phyloP scores from a whole-genome alignment of 2,797 vertebrate species.

The Fratercula arctica region DNA sequence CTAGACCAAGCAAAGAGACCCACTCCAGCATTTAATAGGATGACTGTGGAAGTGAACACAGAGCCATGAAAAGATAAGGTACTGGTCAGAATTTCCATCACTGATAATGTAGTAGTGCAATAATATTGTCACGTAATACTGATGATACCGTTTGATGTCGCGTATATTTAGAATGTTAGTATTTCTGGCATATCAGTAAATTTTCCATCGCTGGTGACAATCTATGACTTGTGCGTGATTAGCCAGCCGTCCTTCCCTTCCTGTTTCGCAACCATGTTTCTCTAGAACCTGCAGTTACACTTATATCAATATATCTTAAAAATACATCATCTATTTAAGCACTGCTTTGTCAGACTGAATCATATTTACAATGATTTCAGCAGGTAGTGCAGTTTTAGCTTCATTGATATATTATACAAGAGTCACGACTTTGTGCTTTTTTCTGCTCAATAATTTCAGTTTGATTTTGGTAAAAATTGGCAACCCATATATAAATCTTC shows the following conservation, averaged over 20 bases:
- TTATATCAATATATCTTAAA: not conserved
- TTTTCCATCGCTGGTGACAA: not conserved
- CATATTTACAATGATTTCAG: not conserved
- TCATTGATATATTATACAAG: not conserved
- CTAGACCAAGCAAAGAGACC: not conserved
- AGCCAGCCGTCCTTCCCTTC: not conserved
- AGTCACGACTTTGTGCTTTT: not conserved
- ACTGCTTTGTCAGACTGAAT: not conserved
- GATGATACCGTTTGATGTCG: rapidly evolving
- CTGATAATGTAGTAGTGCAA: not conserved
- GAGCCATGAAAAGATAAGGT: not conserved
- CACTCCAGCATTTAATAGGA: not conserved
- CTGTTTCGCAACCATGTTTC: not conserved
- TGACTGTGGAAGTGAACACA: not conserved
- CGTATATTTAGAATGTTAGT: rapidly evolving
- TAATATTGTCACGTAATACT: not conserved
- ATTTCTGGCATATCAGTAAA: not conserved
- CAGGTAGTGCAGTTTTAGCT: not conserved
- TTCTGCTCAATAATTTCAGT: not conserved
- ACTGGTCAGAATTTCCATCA: not conserved
- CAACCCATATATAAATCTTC: not conserved
- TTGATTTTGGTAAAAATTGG: not conserved
- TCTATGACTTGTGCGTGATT: not conserved
- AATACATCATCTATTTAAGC: not conserved
- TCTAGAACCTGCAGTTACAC: not conserved